Percentiles rank a stretch among this genome's conserved stretches.
These are phyloP conservation scores for Taenaris catops DNA, from an alignment of 2,888 invertebrate species.

Conservation along the genomic window DNA sequence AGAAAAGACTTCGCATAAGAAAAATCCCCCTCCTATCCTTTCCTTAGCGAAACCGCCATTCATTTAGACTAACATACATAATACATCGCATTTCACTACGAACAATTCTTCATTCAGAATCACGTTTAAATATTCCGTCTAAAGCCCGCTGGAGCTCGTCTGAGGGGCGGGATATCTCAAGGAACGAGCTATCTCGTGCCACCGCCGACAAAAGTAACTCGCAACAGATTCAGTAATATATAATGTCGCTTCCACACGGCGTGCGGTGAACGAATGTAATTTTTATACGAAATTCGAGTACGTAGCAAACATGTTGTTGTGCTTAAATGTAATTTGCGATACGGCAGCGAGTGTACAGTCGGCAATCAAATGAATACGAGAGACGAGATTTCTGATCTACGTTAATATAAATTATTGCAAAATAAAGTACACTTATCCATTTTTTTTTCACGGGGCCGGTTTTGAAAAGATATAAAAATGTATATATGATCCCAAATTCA, in stretches of 20 bases:
- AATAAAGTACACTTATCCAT: too few species aligned
- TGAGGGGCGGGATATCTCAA: constrained; percentile 1
- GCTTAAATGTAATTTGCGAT: constrained; percentile 9
- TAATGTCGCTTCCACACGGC: constrained; percentile 10
- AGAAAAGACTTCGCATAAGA: constrained; percentile 13
- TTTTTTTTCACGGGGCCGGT: too few species aligned
- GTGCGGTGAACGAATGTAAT: constrained; percentile 9
- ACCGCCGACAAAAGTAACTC: constrained; percentile 14
- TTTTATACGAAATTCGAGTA: constrained; percentile 4
- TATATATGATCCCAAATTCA: too few species aligned
- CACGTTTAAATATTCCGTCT: constrained; percentile 49
- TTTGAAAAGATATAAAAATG: background rate
- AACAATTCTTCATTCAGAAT: constrained; percentile 38
- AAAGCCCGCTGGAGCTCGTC: constrained; percentile 26
- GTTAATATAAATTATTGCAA: too few species aligned
- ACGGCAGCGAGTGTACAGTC: background rate
- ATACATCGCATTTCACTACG: constrained; percentile 31
- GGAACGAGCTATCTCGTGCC: constrained; percentile 16
- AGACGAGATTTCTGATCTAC: too few species aligned
- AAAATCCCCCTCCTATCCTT: constrained; percentile 8
- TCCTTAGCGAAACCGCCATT: constrained; percentile 26
- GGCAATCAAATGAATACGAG: too few species aligned
- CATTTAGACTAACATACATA: constrained; percentile 36
- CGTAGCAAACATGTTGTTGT: constrained; percentile 1
- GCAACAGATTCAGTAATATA: constrained; percentile 20